phyloP scores from a whole-genome alignment of 1,140 invertebrate species.

The Ceratina japonica region DNA sequence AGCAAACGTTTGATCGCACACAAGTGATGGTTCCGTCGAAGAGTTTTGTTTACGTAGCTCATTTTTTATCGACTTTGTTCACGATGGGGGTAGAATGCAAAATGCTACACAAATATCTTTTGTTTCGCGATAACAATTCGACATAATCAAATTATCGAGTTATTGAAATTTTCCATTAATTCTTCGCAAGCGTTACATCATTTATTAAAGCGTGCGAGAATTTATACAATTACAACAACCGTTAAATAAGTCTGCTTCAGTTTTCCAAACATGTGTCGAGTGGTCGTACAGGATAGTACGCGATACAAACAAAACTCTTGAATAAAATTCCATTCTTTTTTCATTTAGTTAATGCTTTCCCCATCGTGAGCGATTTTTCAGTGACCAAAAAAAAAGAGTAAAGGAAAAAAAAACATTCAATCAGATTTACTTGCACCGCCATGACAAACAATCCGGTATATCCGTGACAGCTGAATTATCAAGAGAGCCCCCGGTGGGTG shows the following conservation, averaged over 20 bases:
- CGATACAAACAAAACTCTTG: not conserved
- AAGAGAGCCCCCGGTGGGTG: constrained; percentile 65
- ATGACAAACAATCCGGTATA: constrained; percentile 46
- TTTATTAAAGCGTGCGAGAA: not conserved
- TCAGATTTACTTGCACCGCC: constrained; percentile 50
- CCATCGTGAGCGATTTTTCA: constrained; percentile 55
- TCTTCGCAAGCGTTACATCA: not conserved
- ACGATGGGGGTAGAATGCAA: constrained; percentile 33
- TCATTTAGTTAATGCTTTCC: constrained; percentile 26
- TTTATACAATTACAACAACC: too few relatives aligned
- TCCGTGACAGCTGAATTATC: constrained; percentile 64
- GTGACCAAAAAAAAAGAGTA: constrained; percentile 13
- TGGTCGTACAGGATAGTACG: not conserved
- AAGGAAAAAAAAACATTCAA: constrained; percentile 36
- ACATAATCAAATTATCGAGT: not conserved
- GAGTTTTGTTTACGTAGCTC: constrained; percentile 10
- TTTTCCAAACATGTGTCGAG: not conserved
- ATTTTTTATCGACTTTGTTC: constrained; percentile 18
- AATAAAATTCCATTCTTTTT: not conserved
- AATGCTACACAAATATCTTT: not conserved
- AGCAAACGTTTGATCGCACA: constrained; percentile 22
- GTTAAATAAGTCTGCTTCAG: too few relatives aligned
- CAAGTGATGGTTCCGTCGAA: constrained; percentile 24
- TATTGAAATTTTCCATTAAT: not conserved
- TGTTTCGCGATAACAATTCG: not conserved